Evolutionary conservation across 2,113 vertebrate genomes (phyloP), one percentile per base, ranked within the genome.

Genomic region (Hucho hucho): DNA sequence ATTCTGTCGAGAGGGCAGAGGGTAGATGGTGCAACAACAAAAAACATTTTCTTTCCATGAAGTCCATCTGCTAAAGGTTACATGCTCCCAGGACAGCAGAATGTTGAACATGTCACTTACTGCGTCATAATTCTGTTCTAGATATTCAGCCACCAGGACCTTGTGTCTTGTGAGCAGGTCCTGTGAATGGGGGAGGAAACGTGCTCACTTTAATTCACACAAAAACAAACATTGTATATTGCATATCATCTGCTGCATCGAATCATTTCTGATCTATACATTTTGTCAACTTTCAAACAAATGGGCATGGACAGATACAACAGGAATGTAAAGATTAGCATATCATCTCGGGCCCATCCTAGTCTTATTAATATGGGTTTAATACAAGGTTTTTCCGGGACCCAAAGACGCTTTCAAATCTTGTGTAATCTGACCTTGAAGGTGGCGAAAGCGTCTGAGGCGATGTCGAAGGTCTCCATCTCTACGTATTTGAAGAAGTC

Each of bases 401-500:
- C 37, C 4, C 3, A 53, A 53, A 53, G 13, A 18, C 3, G 14
- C 49, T 53, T 53, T 53, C 9, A 43, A 43, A 4, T n/a, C 22
- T 24, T 13, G n/a, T 4, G 16, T 20, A 7, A 14, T 32, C 75
- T 89, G 83, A 96, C 97, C 96, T 98, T 99, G 91, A 99, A 99
- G 68, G 97, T 98, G 89, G 97, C 97, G 84, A 98, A 99, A 75
- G 97, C 97, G 86, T 99, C 97, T 9, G 97, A 99, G 86, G 97
- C 97, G 58, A 99, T 98, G 92, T 99, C 97, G 83, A 98, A 99
- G 12, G 97, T 98, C 84, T 97, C 98, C 94, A 98, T 93, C 84
- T 98, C 97, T 89, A 99, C 97, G 18, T 99, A 99, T 86, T 91
- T 92, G 93, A 99, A 99, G 90, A 99, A 98, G 74, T 93, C 93